Conservation (phyloP, 2,113 vertebrate genomes). For the Halichoerus grypus region DNA sequence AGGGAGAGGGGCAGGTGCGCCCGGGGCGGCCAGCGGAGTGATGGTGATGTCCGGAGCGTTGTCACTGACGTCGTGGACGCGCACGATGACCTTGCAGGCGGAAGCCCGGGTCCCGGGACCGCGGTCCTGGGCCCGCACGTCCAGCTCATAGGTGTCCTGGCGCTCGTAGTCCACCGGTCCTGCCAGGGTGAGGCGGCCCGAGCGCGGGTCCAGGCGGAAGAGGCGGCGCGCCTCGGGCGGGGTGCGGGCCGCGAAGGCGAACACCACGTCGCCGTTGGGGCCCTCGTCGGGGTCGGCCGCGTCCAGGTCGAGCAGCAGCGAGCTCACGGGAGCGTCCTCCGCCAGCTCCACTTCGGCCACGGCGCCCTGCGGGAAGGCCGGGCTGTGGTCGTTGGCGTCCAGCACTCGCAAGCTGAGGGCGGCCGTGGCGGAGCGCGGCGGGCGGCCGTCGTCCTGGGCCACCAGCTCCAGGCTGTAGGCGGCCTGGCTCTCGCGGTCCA, state of each 20-base stretch:
- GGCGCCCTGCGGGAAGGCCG: slow-evolving; percentile 91
- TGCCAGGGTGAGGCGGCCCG: slow-evolving; percentile 90
- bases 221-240: slow-evolving; percentile 91
- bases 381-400: slow-evolving; percentile 96
- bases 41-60: slow-evolving; percentile 92
- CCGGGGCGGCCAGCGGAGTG: slow-evolving; percentile 86
- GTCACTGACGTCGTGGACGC: slow-evolving; percentile 94
- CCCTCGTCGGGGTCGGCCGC: slow-evolving; percentile 93
- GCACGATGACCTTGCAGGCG: slow-evolving; percentile 93
- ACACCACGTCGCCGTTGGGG: slow-evolving; percentile 93
- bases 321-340: slow-evolving; percentile 91
- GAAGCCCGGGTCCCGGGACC: slow-evolving; percentile 91
- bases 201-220: slow-evolving; percentile 93
- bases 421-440: slow-evolving; percentile 89
- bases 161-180: slow-evolving; percentile 93
- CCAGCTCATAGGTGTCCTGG: slow-evolving; percentile 93
- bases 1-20: slow-evolving; percentile 82
- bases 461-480: slow-evolving; percentile 92
- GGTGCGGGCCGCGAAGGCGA: slow-evolving; percentile 93
- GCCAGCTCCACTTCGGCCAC: slow-evolving; percentile 91
- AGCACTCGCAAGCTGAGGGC: slow-evolving; percentile 92
- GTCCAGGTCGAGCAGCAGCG: slow-evolving; percentile 92
- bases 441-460: slow-evolving; percentile 93
- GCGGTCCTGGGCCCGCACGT: slow-evolving; percentile 93
- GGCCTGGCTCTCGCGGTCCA: slow-evolving; percentile 94